These are phyloP conservation scores for Psittacula derbiana DNA, from an alignment of 2,797 vertebrate genomes.

Conservation along the genomic window DNA sequence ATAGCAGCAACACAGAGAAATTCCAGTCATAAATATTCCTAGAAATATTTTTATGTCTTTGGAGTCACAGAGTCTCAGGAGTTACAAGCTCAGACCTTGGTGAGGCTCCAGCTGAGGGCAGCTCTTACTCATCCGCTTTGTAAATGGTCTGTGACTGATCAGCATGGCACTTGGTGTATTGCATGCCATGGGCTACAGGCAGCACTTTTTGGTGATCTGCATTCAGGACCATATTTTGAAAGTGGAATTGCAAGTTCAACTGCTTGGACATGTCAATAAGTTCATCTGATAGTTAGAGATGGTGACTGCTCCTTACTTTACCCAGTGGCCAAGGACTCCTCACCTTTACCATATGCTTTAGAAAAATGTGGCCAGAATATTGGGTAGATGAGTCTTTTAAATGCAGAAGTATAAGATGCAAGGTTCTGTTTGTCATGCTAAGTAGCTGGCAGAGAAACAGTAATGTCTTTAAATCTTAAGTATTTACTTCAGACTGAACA, in stretches of 20 bases:
- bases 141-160: accelerated
- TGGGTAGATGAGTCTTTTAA: neutral
- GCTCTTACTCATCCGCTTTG: accelerated
- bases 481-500: neutral
- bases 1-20: neutral
- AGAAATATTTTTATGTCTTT: neutral
- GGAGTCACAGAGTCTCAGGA: neutral
- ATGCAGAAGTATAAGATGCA: neutral
- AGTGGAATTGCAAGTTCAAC: neutral
- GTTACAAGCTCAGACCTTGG: neutral
- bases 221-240: neutral
- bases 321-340: neutral
- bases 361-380: neutral
- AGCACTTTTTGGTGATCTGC: neutral
- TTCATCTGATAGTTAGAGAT: neutral
- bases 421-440: neutral
- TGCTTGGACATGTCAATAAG: accelerated
- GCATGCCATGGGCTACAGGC: neutral
- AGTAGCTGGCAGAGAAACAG: neutral
- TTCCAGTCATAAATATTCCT: neutral
- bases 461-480: neutral
- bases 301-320: neutral
- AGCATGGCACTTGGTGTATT: neutral
- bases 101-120: neutral
- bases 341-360: neutral